Evolutionary conservation across 2,113 vertebrate species (phyloP).

Genomic region (Neodontobutis hainanensis): DNA sequence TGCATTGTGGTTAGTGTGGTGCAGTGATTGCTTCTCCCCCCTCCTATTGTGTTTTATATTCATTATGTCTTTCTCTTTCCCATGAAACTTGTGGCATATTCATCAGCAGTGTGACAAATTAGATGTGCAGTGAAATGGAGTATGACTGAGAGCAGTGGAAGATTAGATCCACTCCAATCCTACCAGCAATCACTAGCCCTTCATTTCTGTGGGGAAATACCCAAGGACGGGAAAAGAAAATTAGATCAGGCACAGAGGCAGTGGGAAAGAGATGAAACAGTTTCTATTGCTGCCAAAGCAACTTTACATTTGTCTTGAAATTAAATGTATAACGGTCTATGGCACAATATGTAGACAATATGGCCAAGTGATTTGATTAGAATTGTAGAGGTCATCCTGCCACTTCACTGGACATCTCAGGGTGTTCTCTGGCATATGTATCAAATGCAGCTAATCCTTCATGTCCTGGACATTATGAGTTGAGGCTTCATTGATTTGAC

Average conservation of each 20-base stretch:
- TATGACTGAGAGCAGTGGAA: slow-evolving; percentile 73
- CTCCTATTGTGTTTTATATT: slow-evolving; percentile 71
- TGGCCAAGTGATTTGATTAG: too few relatives aligned
- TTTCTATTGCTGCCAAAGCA: slow-evolving; percentile 51
- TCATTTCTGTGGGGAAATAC: slow-evolving; percentile 78
- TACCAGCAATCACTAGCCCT: slow-evolving; percentile 74
- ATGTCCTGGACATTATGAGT: too few relatives aligned
- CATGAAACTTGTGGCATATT: slow-evolving; percentile 75
- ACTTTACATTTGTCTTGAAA: slow-evolving; percentile 51
- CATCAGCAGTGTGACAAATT: slow-evolving; percentile 79
- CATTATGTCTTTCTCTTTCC: slow-evolving; percentile 73
- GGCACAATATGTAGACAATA: slow-evolving; percentile 12
- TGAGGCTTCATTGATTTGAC: too few relatives aligned
- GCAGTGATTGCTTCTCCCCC: slow-evolving; percentile 53
- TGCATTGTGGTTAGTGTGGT: slow-evolving; percentile 61
- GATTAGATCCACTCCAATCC: slow-evolving; percentile 77
- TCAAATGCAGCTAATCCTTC: too few relatives aligned
- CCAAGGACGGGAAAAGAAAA: slow-evolving; percentile 68
- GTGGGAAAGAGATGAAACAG: slow-evolving; percentile 58
- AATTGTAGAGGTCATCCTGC: too few relatives aligned
- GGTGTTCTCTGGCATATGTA: too few relatives aligned
- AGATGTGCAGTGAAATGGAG: slow-evolving; percentile 78
- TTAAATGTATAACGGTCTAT: slow-evolving; percentile 34
- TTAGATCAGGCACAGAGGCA: slow-evolving; percentile 64
- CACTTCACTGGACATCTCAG: too few relatives aligned